Evolutionary conservation across 1,140 invertebrate species (phyloP).

Genomic region (Drosophila subpulchrella): DNA sequence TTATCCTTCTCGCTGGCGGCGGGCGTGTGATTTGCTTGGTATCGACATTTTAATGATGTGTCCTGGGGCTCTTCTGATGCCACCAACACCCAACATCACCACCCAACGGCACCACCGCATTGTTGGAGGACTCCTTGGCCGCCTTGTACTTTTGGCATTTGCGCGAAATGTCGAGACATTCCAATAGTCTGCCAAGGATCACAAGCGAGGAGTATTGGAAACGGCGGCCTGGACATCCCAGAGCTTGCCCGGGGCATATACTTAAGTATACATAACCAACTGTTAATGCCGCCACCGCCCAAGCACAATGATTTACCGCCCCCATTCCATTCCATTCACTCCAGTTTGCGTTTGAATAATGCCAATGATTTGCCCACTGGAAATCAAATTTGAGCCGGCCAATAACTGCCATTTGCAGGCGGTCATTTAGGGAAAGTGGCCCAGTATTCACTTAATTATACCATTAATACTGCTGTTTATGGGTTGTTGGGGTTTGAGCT

Average conservation of each 20-base stretch:
- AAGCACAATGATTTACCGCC: constrained; percentile 55
- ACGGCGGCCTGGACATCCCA: constrained; percentile 37
- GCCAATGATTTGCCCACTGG: constrained; percentile 58
- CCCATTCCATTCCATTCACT: neutral
- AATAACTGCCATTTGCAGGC: constrained; percentile 66
- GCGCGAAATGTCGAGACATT: constrained; percentile 60
- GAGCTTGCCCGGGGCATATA: constrained; percentile 49
- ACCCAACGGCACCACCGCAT: constrained; percentile 12
- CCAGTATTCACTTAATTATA: neutral
- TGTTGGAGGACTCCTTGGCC: constrained; percentile 45
- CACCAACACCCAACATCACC: neutral
- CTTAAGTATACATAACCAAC: constrained; percentile 58
- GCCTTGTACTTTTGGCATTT: constrained; percentile 75
- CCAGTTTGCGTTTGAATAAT: constrained; percentile 45
- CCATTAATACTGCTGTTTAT: neutral
- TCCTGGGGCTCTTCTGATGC: constrained; percentile 58
- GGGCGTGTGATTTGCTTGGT: constrained; percentile 82
- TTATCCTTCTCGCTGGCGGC: constrained; percentile 72
- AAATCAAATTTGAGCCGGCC: constrained; percentile 43
- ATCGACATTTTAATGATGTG: constrained; percentile 84
- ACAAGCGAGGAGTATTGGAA: neutral
- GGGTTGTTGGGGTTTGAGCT: neutral
- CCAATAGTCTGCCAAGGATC: constrained; percentile 34
- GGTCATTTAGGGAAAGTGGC: constrained; percentile 2
- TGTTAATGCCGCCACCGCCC: constrained; percentile 66